Percentiles rank a stretch among this genome's conserved stretches.
These are phyloP conservation scores for Eumacrocentrus americanus DNA, from an alignment of 2,888 invertebrate genomes.

Conservation along the genomic window DNA sequence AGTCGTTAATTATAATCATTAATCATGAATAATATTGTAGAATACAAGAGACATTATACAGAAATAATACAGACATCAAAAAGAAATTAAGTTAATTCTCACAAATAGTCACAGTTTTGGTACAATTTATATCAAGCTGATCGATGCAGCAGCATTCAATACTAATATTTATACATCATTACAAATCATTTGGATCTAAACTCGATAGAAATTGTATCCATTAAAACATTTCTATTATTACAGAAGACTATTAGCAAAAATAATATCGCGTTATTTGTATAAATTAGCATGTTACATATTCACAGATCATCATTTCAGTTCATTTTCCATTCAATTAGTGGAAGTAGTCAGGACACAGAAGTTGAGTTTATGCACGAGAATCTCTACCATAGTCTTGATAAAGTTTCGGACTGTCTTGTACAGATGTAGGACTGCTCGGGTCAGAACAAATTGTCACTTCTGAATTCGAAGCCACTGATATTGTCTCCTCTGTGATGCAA, in stretches of 20 bases:
- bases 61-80: too few relatives aligned
- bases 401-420: constrained; percentile 55
- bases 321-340: neutral
- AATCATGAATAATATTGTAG: constrained; percentile 2
- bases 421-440: constrained; percentile 43
- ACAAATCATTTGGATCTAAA: neutral
- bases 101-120: neutral
- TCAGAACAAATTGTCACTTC: constrained; percentile 43
- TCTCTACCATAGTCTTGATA: constrained; percentile 56
- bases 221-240: neutral
- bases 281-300: neutral
- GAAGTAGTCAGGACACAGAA: neutral
- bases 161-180: neutral
- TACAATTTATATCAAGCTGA: neutral
- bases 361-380: constrained; percentile 40
- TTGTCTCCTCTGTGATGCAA: constrained; percentile 46
- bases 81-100: too few relatives aligned
- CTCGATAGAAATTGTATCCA: neutral
- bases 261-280: neutral
- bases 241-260: neutral
- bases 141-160: too few relatives aligned
- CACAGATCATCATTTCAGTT: neutral
- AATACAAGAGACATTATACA: too few relatives aligned
- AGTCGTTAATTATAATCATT: neutral
- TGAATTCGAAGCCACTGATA: constrained; percentile 44